Percentiles rank a stretch among this genome's conserved stretches.
phyloP scores from a whole-genome alignment of 2,888 invertebrate species.

The Cataglyphis albicans region DNA sequence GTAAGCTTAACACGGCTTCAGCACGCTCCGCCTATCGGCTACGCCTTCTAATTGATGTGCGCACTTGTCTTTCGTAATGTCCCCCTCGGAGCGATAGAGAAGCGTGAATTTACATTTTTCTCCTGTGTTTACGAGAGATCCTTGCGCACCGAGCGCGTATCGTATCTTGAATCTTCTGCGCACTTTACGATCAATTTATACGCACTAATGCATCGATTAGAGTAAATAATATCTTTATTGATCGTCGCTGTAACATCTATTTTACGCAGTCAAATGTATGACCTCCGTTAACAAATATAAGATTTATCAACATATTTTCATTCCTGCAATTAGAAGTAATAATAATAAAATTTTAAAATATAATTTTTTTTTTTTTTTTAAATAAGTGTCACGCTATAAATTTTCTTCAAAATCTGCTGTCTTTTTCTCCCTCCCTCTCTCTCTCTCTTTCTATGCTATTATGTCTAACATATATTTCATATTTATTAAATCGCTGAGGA shows the following conservation, averaged over 20 bases:
- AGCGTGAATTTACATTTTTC: constrained; percentile 43
- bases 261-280: not conserved
- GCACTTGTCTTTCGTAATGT: constrained; percentile 72
- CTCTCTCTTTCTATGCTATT: not conserved
- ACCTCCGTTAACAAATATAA: not conserved
- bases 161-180: constrained; percentile 26
- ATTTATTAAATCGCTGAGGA: not conserved
- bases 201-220: not conserved
- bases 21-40: constrained; percentile 82
- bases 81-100: constrained; percentile 33
- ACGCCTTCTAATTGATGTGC: constrained; percentile 83
- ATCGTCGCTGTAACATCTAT: not conserved
- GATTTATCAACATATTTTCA: not conserved
- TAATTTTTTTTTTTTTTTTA: too few relatives aligned
- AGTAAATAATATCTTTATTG: constrained; percentile 17
- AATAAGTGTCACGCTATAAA: not conserved
- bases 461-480: not conserved
- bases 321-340: not conserved
- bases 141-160: not conserved
- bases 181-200: constrained; percentile 25
- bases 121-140: not conserved
- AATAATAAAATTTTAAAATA: not conserved
- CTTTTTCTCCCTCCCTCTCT: too few relatives aligned
- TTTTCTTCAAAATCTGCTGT: not conserved
- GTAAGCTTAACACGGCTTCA: constrained; percentile 73